phyloP scores from a whole-genome alignment of 2,888 invertebrate species.

The Noctua fimbriata region DNA sequence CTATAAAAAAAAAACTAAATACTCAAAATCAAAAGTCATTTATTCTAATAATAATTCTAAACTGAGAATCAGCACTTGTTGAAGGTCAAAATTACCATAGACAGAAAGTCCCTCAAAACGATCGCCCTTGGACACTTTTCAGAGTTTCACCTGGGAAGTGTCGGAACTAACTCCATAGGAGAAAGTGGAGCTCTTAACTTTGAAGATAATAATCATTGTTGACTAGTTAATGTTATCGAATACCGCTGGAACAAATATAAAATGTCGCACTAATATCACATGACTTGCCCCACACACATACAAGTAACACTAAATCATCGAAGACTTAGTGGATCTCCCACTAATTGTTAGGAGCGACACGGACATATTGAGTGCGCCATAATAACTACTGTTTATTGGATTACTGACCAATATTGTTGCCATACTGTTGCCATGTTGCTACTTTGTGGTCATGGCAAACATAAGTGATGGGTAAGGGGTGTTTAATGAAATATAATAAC shows the following conservation, averaged over 20 bases:
- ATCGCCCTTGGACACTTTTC: neutral
- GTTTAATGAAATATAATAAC: conserved; percentile 15
- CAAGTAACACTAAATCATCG: conserved; percentile 71
- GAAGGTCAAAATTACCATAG: neutral
- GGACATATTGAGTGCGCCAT: conserved; percentile 56
- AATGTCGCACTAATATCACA: neutral
- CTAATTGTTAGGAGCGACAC: conserved; percentile 70
- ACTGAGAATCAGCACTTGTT: neutral
- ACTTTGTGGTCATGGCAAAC: conserved; percentile 11
- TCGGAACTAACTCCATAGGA: neutral
- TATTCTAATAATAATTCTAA: too few relatives aligned
- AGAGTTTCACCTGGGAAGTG: neutral
- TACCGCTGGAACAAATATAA: neutral
- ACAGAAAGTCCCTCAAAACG: neutral
- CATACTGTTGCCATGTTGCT: conserved; percentile 37
- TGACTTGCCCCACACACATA: conserved; percentile 32
- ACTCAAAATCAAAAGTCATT: neutral
- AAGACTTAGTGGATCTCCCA: conserved; percentile 69
- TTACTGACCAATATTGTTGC: conserved; percentile 54
- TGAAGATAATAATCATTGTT: neutral
- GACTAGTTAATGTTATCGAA: neutral
- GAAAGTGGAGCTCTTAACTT: neutral
- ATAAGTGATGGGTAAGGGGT: conserved; percentile 15
- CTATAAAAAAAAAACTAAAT: neutral
- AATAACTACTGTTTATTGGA: conserved; percentile 58